Evolutionary conservation across 2,113 vertebrate species (phyloP).

Genomic region (Corythoichthys intestinalis): DNA sequence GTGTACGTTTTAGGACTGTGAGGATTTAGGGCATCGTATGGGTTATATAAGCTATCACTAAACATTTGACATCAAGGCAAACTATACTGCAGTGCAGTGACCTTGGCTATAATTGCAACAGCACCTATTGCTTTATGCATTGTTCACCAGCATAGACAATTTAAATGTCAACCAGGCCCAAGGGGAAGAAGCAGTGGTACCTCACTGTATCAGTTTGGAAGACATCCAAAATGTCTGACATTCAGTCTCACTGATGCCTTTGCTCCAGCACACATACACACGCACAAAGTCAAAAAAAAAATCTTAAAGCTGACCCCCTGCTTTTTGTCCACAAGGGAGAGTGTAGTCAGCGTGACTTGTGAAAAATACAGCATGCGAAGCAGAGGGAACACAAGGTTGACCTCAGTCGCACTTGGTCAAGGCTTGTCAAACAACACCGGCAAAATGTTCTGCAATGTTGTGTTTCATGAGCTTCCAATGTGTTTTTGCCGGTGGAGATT

Average conservation of each 20-base stretch:
- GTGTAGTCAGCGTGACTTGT: conserved; percentile 1
- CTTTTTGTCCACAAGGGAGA: not conserved
- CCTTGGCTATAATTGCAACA: conserved; percentile 60
- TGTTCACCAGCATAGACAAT: conserved; percentile 58
- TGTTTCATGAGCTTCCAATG: not conserved
- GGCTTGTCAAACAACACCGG: not conserved
- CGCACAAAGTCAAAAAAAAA: conserved; percentile 14
- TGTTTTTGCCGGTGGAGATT: not conserved
- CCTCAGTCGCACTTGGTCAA: not conserved
- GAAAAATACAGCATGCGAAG: not conserved
- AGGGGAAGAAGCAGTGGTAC: conserved; percentile 35
- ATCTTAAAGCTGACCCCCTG: not conserved
- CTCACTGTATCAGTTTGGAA: conserved; percentile 41
- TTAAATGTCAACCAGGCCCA: conserved; percentile 59
- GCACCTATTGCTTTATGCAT: conserved; percentile 60
- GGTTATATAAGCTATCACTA: conserved; percentile 37
- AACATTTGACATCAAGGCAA: conserved; percentile 45
- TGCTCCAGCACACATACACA: conserved; percentile 6
- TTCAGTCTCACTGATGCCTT: conserved; percentile 23
- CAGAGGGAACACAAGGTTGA: not conserved
- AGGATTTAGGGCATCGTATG: not conserved
- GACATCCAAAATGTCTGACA: conserved; percentile 41
- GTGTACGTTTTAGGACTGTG: not conserved
- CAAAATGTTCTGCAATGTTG: not conserved
- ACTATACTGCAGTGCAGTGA: conserved; percentile 44